Percentiles rank a stretch among this genome's conserved stretches.
Conservation (phyloP, 2,888 invertebrate species). For the Itoplectis maculator region DNA sequence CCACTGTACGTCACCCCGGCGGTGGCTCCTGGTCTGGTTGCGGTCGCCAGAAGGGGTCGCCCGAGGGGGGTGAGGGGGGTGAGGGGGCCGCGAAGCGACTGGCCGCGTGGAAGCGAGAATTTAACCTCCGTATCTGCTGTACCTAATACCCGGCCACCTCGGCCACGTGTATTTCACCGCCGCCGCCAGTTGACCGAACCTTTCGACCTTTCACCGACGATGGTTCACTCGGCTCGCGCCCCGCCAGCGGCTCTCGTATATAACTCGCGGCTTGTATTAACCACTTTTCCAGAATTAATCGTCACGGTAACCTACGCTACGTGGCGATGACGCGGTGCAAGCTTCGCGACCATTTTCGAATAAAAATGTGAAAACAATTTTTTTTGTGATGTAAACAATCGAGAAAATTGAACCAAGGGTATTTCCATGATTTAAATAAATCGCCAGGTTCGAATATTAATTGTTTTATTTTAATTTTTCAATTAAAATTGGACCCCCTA, state of each 20-base stretch:
- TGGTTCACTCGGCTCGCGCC: conserved; percentile 40
- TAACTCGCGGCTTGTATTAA: background rate
- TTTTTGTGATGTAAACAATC: no score
- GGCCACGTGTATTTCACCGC: conserved; percentile 44
- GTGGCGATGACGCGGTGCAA: background rate
- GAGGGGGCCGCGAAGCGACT: background rate
- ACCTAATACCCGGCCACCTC: conserved; percentile 47
- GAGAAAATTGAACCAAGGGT: no score
- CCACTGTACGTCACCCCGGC: conserved; percentile 67
- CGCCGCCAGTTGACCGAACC: conserved; percentile 56
- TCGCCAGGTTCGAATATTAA: no score
- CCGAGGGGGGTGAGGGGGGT: conserved; percentile 23
- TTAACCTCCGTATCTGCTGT: conserved; percentile 27
- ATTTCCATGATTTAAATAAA: no score
- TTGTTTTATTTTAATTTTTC: no score
- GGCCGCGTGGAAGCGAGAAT: background rate
- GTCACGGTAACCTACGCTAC: background rate
- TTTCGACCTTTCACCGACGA: conserved; percentile 54
- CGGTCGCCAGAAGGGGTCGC: conserved; percentile 56
- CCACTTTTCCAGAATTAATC: background rate
- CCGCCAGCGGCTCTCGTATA: no score
- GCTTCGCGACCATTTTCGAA: no score
- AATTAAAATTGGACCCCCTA: no score
- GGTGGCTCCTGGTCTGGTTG: conserved; percentile 63
- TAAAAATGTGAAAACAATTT: no score